Evolutionary conservation across 37 sponge, comb jelly and placozoan species (phyloP).

Genomic region (Halichondria panicea): DNA sequence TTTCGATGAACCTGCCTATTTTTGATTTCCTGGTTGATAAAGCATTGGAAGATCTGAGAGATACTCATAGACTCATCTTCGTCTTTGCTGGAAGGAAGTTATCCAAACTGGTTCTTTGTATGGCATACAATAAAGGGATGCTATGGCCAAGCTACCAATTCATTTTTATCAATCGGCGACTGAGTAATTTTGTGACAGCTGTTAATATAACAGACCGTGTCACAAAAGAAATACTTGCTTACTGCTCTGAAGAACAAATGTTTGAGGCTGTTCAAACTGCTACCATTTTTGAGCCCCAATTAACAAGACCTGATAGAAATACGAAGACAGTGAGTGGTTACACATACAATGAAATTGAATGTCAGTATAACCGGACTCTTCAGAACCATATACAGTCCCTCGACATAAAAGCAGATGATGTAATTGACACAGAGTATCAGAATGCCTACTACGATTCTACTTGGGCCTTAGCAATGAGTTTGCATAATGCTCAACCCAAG

Average conservation of each 20-base stretch:
- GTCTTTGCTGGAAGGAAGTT: conserved; percentile 15
- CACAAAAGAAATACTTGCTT: too few relatives aligned
- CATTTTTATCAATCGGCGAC: background rate
- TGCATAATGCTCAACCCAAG: background rate
- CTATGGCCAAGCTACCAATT: conserved; percentile 14
- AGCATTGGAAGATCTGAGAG: background rate
- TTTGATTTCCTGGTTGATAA: too few relatives aligned
- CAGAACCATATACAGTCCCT: background rate
- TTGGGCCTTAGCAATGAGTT: conserved; percentile 21
- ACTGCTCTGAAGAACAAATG: conserved; percentile 6
- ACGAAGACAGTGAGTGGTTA: background rate
- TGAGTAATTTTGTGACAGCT: background rate
- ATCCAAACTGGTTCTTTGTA: background rate
- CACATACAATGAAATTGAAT: conserved; percentile 15
- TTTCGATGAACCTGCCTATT: too few relatives aligned
- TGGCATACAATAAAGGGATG: conserved; percentile 5
- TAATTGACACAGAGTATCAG: background rate
- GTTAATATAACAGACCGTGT: background rate
- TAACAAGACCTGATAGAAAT: background rate
- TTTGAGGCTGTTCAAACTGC: background rate
- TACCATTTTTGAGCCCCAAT: background rate
- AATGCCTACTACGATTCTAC: conserved; percentile 24
- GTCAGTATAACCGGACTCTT: background rate
- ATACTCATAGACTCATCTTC: conserved; percentile 2
- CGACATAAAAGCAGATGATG: background rate